phyloP scores from a whole-genome alignment of 2,113 vertebrate species.

The Lophius piscatorius region DNA sequence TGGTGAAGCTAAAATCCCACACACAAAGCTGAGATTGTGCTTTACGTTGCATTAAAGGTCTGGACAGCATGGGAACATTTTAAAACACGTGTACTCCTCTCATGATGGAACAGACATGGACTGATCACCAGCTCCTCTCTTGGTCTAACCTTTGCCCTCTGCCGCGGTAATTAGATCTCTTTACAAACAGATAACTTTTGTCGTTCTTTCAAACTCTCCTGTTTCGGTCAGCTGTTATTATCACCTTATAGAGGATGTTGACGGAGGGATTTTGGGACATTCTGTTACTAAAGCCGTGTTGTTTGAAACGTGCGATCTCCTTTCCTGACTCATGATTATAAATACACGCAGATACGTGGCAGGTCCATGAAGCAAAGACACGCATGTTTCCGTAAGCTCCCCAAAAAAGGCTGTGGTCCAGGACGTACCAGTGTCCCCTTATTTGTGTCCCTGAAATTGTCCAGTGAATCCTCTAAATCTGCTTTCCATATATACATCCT shows the following conservation, averaged over 20 bases:
- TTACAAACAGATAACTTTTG: conserved; percentile 49
- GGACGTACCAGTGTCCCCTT: not conserved
- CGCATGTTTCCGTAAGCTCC: not conserved
- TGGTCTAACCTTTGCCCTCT: not conserved
- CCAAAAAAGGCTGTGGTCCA: not conserved
- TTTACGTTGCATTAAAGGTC: not conserved
- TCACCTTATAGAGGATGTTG: conserved; percentile 41
- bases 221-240: conserved; percentile 53
- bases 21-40: not conserved
- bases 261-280: conserved; percentile 49
- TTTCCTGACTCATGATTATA: conserved; percentile 29
- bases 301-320: conserved; percentile 8
- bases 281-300: conserved; percentile 40
- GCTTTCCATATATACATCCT: no score
- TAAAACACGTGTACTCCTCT: not conserved
- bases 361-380: not conserved
- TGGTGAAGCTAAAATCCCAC: conserved; percentile 7
- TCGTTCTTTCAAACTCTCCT: conserved; percentile 17
- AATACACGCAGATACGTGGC: conserved; percentile 36
- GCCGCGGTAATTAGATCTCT: conserved; percentile 35
- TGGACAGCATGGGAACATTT: not conserved
- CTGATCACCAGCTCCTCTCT: not conserved
- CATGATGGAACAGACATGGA: not conserved
- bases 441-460: no score
- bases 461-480: no score